Evolutionary conservation across 1,140 invertebrate species (phyloP), one percentile per base, ranked within the genome.

Genomic region (Ceratina japonica): DNA sequence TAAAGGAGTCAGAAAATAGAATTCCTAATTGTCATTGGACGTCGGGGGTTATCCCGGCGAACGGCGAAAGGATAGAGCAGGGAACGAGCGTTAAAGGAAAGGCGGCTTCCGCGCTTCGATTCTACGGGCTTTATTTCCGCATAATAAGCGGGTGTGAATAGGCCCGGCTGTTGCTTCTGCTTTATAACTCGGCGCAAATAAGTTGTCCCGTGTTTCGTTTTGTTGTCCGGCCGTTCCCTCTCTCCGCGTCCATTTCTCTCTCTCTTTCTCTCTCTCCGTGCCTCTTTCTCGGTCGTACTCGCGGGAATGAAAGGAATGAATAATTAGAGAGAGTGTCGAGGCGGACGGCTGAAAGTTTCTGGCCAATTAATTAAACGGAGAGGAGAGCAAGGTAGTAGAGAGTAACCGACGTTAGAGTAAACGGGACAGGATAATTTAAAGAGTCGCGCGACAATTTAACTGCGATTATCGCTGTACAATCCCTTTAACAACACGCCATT

Each of bases 141-240:
- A 88, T 89, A 89, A 90, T 90, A 87, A 88, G 80, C 82, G 78
- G 80, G 87, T 87, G 87, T 85, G 87, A 90, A 89, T 86, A 85
- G 86, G 81, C 83, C 83, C 83, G 81, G 80, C 84, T 88, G 86
- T 88, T 89, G 81, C 85, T 87, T 84, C 80, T 82, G 82, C 75
- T 90, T 88, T 86, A 86, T 89, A 89, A 87, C 84, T 86, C 74
- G 65, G 61, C 59, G 74, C 76, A 88, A 88, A 83, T 88, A 86
- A 90, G 83, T 90, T 87, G 84, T 88, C 64, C 84, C 69, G 80
- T 87, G 86, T 87, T 89, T 87, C 86, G 80, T 86, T 89, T 89
- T 87, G 84, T 87, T 87, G 88, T 87, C 83, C 83, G 76, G 81
- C 71, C 79, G 65, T 56, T 69, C 27, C 71, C 71, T 70, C 75